These are phyloP conservation scores for Pelecanoides urinatrix DNA, from an alignment of 2,113 vertebrate genomes.

Conservation along the genomic window DNA sequence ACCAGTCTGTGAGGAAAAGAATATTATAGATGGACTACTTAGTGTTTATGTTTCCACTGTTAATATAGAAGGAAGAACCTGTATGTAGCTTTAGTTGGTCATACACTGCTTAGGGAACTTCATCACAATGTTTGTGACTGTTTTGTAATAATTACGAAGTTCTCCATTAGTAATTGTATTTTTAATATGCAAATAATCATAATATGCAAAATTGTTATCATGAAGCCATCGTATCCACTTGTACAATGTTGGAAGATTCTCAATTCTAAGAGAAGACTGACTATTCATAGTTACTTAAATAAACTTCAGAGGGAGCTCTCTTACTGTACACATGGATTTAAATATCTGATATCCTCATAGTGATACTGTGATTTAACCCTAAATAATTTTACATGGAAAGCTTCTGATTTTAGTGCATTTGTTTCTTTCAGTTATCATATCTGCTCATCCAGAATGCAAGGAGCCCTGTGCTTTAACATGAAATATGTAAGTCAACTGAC, in stretches of 20 bases:
- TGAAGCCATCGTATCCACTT: background rate
- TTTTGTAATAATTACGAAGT: background rate
- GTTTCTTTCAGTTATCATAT: background rate
- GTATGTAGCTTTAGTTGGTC: background rate
- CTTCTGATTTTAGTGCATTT: background rate
- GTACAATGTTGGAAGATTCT: background rate
- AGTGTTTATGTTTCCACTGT: background rate
- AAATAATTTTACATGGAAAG: background rate
- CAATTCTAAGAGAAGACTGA: background rate
- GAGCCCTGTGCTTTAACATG: background rate
- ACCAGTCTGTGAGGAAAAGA: background rate
- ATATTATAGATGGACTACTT: background rate
- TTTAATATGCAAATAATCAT: background rate
- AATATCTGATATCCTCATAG: background rate
- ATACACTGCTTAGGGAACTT: background rate
- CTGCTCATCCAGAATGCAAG: background rate
- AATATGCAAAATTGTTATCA: background rate
- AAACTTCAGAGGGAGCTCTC: background rate
- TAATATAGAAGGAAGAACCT: background rate
- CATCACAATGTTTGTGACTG: background rate
- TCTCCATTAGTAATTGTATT: background rate
- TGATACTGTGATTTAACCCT: background rate
- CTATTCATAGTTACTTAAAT: background rate
- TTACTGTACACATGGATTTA: background rate
- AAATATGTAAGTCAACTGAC: background rate